Percentiles rank a stretch among this genome's conserved stretches.
These are phyloP conservation scores for Exaiptasia diaphana DNA, from an alignment of 64 coral and sea anemone genomes.

Conservation along the genomic window DNA sequence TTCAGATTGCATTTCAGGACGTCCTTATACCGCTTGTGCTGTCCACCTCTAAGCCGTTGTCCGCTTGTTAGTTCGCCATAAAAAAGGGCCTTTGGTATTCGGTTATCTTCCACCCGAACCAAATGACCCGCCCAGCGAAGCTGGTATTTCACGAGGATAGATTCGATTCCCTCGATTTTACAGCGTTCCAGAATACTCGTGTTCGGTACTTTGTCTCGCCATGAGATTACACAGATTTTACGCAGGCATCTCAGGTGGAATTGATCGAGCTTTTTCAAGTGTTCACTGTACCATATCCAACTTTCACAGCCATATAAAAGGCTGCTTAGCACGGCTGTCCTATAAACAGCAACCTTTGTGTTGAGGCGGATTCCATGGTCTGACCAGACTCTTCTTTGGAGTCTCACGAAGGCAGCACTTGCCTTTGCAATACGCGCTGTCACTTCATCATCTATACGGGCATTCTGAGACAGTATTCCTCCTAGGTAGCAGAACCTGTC, in stretches of 20 bases:
- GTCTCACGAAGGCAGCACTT: not conserved
- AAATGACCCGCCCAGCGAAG: not conserved
- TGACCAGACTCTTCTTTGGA: constrained; percentile 17
- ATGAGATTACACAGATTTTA: not conserved
- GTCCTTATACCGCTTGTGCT: not conserved
- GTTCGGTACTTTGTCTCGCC: not conserved
- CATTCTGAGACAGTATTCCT: not conserved
- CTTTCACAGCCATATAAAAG: not conserved
- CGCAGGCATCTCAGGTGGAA: constrained; percentile 9
- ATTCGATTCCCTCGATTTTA: not conserved
- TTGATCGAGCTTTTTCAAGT: not conserved
- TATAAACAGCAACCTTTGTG: constrained; percentile 24
- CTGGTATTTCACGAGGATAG: not conserved
- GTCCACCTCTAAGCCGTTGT: not conserved
- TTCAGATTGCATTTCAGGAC: not conserved
- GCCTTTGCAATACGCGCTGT: not conserved
- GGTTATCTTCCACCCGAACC: too few species aligned
- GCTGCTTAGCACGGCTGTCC: not conserved
- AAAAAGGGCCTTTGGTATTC: too few species aligned
- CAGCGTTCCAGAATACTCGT: constrained; percentile 1
- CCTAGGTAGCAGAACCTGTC: not conserved
- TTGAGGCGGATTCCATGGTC: not conserved
- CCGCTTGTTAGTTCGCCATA: not conserved
- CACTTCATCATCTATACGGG: not conserved
- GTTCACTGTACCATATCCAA: not conserved